Percentiles rank a stretch among this genome's conserved stretches.
Conservation (phyloP, 2,797 vertebrate species). For the Ibycter americanus region DNA sequence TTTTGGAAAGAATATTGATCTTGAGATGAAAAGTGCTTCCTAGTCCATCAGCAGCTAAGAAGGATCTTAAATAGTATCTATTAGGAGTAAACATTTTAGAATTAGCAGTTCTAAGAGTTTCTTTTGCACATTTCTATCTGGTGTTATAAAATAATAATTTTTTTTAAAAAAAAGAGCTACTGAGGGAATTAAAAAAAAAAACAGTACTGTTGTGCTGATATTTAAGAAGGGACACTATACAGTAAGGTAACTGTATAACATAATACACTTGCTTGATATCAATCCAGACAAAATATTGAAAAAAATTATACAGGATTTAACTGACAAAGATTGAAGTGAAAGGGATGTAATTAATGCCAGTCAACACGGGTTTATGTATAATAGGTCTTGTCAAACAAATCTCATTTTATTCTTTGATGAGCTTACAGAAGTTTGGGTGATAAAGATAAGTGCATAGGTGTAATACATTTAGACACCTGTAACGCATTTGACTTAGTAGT, state of each 20-base stretch:
- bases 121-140: background rate
- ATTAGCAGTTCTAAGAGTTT: background rate
- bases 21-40: background rate
- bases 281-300: slow-evolving; percentile 4
- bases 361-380: slow-evolving; percentile 29
- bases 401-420: slow-evolving; percentile 22
- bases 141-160: background rate
- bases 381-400: slow-evolving; percentile 49
- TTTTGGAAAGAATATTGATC: background rate
- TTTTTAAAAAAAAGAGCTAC: background rate
- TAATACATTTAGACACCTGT: background rate
- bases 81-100: background rate
- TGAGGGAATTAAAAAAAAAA: background rate
- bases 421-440: slow-evolving; percentile 22
- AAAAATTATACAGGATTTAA: background rate
- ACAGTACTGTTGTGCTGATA: background rate
- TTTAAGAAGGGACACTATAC: background rate
- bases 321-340: slow-evolving; percentile 1
- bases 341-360: slow-evolving; percentile 47
- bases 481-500: background rate
- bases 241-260: background rate
- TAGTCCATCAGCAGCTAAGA: background rate
- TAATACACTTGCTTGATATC: background rate
- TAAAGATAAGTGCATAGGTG: background rate
- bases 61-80: background rate